Evolutionary conservation across 2,113 vertebrate species (phyloP), one percentile per base, ranked within the genome.

Genomic region (Malurus elegans): DNA sequence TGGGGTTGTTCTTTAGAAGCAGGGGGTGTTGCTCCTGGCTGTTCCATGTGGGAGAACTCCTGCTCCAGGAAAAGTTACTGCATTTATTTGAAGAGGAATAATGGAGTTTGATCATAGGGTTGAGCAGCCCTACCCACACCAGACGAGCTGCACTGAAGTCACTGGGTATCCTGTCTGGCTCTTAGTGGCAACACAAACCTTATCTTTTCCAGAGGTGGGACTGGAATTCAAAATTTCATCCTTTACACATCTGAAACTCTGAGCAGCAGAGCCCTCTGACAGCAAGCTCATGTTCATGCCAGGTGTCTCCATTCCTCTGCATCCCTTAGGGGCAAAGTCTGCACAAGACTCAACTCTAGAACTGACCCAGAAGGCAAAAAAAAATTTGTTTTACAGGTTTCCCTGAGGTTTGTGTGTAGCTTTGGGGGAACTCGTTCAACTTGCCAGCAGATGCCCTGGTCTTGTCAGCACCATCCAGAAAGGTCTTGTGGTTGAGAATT

Each of bases 391-490:
- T 95, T 81, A 64, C 67, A 90, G 85, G 64, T 90, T 80, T 78
- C 64, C 81, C 80, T 95, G 88, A 94, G 93, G 82, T 88, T 96
- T 95, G 88, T 83, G 67, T 90, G 79, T 90, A 83, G 90, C 85
- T 92, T 60, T 97, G 93, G 64, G 82, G 73, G 67, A 95, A 29
- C 72, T 88, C 47, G 3, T 95, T 92, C 88, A 78, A 57, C 48
- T 78, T 50, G 51, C 74, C 75, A 86, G 85, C 90, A 96, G 73
- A 66, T 94, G 75, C 85, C 76, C 84, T 44, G 90, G 88, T 88
- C 90, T 80, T 86, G 81, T 92, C 94, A 67, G 72, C 85, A 42
- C 60, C 82, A 78, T 80, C 60, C 75, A 81, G 79, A 88, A 82
- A 86, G 66, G 34, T 71, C 82, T 70, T 92, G 93, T 90, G 94